Evolutionary conservation across 1,140 invertebrate genomes (phyloP).

Genomic region (Ectropis grisescens): DNA sequence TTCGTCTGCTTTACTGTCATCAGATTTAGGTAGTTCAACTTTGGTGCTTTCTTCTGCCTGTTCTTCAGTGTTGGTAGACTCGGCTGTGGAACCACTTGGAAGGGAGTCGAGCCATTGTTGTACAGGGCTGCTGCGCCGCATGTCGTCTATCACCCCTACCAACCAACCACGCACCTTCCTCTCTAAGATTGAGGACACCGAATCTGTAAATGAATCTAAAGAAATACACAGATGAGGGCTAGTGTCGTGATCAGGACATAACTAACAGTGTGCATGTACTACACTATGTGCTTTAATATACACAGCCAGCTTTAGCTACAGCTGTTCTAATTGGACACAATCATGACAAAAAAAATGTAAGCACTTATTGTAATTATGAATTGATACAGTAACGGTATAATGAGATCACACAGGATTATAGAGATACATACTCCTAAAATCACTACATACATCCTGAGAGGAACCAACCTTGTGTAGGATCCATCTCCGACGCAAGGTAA

Average conservation of each 20-base stretch:
- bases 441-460: slow-evolving; percentile 52
- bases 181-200: slow-evolving; percentile 56
- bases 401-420: too few relatives aligned
- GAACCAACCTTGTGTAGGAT: slow-evolving; percentile 58
- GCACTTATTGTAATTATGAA: too few relatives aligned
- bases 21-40: slow-evolving; percentile 24
- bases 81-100: slow-evolving; percentile 28
- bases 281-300: too few relatives aligned
- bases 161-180: slow-evolving; percentile 62
- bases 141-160: slow-evolving; percentile 61
- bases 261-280: too few relatives aligned
- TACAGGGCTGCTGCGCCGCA: slow-evolving; percentile 64
- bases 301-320: too few relatives aligned
- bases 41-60: slow-evolving; percentile 12
- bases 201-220: slow-evolving; percentile 57
- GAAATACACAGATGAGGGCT: too few relatives aligned
- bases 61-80: slow-evolving; percentile 12
- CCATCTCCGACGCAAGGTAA: slow-evolving; percentile 50
- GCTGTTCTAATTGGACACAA: too few relatives aligned
- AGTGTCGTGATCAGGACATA: too few relatives aligned
- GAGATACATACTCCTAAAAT: too few relatives aligned
- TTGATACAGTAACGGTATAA: too few relatives aligned
- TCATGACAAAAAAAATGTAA: too few relatives aligned
- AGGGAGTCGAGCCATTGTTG: slow-evolving; percentile 67
- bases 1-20: slow-evolving; percentile 41